Percentiles rank a stretch among this genome's conserved stretches.
phyloP scores from a whole-genome alignment of 2,888 invertebrate genomes.

The Lochmaea crataegi region DNA sequence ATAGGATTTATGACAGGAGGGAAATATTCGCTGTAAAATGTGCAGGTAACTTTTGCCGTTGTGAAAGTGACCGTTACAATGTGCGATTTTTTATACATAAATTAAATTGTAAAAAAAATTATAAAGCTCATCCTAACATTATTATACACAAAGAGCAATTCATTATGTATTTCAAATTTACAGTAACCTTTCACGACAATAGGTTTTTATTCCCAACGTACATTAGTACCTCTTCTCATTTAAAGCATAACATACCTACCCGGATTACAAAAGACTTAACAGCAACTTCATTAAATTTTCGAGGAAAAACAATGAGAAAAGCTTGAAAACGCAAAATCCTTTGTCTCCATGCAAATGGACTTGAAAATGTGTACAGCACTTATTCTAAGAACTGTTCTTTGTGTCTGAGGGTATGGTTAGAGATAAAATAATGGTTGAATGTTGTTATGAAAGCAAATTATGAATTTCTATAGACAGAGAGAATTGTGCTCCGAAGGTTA shows the following conservation, averaged over 20 bases:
- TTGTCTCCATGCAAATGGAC: neutral
- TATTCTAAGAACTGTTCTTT: conserved; percentile 3
- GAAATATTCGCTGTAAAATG: no score
- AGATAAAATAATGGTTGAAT: conserved; percentile 5
- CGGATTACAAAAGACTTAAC: neutral
- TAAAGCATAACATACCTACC: neutral
- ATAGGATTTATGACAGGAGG: no score
- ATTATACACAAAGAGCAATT: neutral
- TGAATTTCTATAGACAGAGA: neutral
- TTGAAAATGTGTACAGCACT: conserved; percentile 4
- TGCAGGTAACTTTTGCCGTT: no score
- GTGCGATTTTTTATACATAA: no score
- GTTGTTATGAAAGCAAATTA: conserved; percentile 10
- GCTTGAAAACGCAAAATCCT: neutral
- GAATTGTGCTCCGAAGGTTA: neutral
- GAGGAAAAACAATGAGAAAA: neutral
- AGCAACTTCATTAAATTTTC: neutral
- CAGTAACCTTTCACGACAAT: neutral
- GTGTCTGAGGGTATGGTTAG: neutral
- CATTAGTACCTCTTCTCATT: neutral
- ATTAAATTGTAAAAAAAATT: no score
- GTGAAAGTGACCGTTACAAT: no score
- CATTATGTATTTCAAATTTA: neutral
- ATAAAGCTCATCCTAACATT: neutral
- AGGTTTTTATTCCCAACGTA: neutral